phyloP scores from a whole-genome alignment of 2,888 invertebrate species.

The Ectropis crepuscularia region DNA sequence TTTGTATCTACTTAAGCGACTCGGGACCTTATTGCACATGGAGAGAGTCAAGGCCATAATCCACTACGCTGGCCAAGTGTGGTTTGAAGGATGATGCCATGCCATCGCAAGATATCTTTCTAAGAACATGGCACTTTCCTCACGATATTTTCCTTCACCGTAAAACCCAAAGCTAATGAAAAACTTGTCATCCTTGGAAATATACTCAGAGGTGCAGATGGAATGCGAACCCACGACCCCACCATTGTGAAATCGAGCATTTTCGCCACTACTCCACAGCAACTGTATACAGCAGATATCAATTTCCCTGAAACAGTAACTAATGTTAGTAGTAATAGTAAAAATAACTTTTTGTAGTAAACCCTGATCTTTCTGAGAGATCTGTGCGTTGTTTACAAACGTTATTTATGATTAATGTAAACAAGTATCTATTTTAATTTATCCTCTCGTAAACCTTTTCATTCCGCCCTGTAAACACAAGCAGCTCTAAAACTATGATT shows the following conservation, averaged over 20 bases:
- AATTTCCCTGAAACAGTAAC: constrained; percentile 5
- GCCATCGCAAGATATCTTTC: not conserved
- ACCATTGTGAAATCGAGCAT: too few relatives aligned
- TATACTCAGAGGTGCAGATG: too few relatives aligned
- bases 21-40: not conserved
- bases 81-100: not conserved
- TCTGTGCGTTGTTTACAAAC: constrained; percentile 6
- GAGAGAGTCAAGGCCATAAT: too few relatives aligned
- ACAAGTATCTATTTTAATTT: constrained; percentile 15
- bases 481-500: constrained; percentile 3
- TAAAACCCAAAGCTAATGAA: too few relatives aligned
- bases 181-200: too few relatives aligned
- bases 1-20: too few relatives aligned
- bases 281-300: not conserved
- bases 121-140: too few relatives aligned
- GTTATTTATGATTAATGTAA: constrained; percentile 23
- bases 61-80: too few relatives aligned
- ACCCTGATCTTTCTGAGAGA: constrained; percentile 28
- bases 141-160: too few relatives aligned
- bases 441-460: constrained; percentile 18
- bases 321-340: constrained; percentile 13
- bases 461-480: constrained; percentile 11
- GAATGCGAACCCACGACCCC: too few relatives aligned
- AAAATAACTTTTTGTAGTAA: constrained; percentile 29
- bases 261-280: not conserved